Conservation (phyloP, 2,888 invertebrate genomes). For the Sphinx pinastri region DNA sequence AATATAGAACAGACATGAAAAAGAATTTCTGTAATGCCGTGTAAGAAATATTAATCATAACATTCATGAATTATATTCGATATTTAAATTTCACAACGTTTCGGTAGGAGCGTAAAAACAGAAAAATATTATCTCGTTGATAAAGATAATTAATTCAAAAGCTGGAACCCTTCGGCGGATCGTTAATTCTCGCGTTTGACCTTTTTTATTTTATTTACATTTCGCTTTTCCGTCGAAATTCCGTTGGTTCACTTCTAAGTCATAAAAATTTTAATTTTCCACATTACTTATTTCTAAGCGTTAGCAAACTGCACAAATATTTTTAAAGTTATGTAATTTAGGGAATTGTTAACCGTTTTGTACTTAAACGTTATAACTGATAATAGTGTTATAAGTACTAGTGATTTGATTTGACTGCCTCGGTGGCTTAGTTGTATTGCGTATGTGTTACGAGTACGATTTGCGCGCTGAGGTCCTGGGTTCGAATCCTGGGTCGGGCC, state of each 20-base stretch:
- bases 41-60: neutral
- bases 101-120: slow-evolving; percentile 36
- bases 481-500: no score
- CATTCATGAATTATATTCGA: slow-evolving; percentile 27
- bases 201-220: slow-evolving; percentile 47
- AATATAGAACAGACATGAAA: neutral
- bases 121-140: slow-evolving; percentile 49
- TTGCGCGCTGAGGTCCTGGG: no score
- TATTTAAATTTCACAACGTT: slow-evolving; percentile 25
- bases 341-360: neutral
- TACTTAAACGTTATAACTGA: neutral
- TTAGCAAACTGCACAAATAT: neutral
- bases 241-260: slow-evolving; percentile 33
- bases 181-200: slow-evolving; percentile 49
- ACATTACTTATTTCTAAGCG: slow-evolving; percentile 29
- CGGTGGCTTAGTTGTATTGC: no score
- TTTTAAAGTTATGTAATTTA: neutral
- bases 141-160: slow-evolving; percentile 53
- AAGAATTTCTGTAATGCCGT: neutral
- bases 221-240: slow-evolving; percentile 39
- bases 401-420: no score
- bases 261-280: slow-evolving; percentile 28
- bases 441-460: no score
- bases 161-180: slow-evolving; percentile 48
- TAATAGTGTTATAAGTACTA: neutral